These are phyloP conservation scores for Mechanitis messenoides DNA, from an alignment of 2,888 invertebrate species.

Conservation along the genomic window DNA sequence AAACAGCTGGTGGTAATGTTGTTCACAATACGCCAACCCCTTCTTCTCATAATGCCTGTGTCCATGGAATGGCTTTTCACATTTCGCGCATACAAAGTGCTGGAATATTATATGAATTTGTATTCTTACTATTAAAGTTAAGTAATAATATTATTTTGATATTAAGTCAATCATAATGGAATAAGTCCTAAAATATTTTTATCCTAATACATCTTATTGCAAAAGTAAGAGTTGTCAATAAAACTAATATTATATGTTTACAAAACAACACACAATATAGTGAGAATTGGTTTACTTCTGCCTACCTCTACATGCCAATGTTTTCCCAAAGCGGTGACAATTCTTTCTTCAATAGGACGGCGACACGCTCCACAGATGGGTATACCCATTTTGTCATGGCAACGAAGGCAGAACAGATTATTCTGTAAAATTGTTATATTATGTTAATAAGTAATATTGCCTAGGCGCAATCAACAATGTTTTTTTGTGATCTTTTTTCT, in stretches of 20 bases:
- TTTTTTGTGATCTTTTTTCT: too few relatives aligned
- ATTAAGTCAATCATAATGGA: too few relatives aligned
- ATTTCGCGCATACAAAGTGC: slow-evolving; percentile 99
- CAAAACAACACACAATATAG: too few relatives aligned
- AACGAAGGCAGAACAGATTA: slow-evolving; percentile 97
- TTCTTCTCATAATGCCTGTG: slow-evolving; percentile 99
- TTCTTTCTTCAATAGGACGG: slow-evolving; percentile 98
- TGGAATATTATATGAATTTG: slow-evolving; percentile 53
- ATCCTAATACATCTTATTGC: background rate
- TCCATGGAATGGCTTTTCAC: slow-evolving; percentile 99
- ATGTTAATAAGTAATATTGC: background rate
- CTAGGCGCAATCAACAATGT: too few relatives aligned
- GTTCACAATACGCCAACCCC: slow-evolving; percentile 98
- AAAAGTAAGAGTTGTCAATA: too few relatives aligned
- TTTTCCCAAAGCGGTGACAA: slow-evolving; percentile 98
- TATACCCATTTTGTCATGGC: slow-evolving; percentile 99
- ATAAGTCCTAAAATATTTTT: background rate
- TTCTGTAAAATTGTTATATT: slow-evolving; percentile 74
- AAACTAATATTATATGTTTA: too few relatives aligned
- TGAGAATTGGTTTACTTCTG: background rate
- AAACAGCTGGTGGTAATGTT: slow-evolving; percentile 98
- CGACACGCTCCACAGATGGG: slow-evolving; percentile 99
- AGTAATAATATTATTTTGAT: too few relatives aligned
- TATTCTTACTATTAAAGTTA: background rate
- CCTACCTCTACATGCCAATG: slow-evolving; percentile 97